Evolutionary conservation across 2,888 invertebrate genomes (phyloP), one percentile per base, ranked within the genome.

Genomic region (Apotomis turbidana): DNA sequence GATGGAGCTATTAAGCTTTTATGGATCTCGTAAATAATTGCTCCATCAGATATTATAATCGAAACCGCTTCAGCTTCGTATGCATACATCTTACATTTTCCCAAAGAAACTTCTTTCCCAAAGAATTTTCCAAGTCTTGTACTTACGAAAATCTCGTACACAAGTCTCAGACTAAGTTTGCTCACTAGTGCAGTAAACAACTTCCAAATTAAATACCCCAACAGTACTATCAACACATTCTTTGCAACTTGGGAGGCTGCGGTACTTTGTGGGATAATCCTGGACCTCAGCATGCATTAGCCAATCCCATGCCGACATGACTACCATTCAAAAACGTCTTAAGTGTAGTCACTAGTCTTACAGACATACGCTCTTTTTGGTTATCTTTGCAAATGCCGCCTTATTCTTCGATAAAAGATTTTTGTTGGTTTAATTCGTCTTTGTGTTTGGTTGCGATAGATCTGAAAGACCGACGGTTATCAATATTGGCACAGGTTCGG

Each of bases 351-450:
- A 12, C 27, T 15, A 27, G 5, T 4, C 41, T 54, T 12, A 66
- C n/a, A 8, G 4, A 46, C 44, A 8, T 66, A 46, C 44, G 66
- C 6, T 36, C 0, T 66, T 66, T 57, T 2, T 8, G 36, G 12
- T 15, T 10, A 4, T 8, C 51, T 38, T 61, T 61, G 46, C 49
- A 8, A 51, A 62, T 13, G 52, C 38, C 51, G 62, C 62, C 46
- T 10, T 38, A 38, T 62, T 38, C 15, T 46, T 8, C 9, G 46
- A 57, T 66, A 36, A 54, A 64, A 64, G 46, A 66, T 57, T 66
- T 57, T 66, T 66, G 66, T 66, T 66, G 55, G 46, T 66, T 66
- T 66, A 66, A 66, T 66, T 66, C 66, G 57, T 46, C 27, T 64
- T 66, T 57, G 55, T 64, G 54, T 44, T 46, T 8, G 44, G 64